Evolutionary conservation across 2,797 vertebrate species (phyloP), one percentile per base, ranked within the genome.

Genomic region (Crenuchus spilurus): DNA sequence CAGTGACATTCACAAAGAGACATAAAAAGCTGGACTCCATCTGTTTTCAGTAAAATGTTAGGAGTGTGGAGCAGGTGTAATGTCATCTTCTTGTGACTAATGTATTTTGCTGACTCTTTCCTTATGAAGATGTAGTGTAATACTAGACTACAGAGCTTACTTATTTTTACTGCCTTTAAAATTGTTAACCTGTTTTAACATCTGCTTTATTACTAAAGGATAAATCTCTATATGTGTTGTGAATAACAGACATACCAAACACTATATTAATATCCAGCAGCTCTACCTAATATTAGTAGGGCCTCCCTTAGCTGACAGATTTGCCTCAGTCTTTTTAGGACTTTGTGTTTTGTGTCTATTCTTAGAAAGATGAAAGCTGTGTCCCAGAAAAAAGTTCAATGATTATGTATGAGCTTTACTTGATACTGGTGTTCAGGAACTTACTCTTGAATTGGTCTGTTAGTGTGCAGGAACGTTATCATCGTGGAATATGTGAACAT

Each of bases 141-240:
- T 9, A 51, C 20, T 11, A 26, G 24, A 54, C 51, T 11, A 10
- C 10, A 16, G 24, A 16, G 51, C 49, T 28, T 28, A 52, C 51
- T 54, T 54, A 54, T 54, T 54, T 54, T 54, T 39, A 26, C 55
- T 37, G n/a, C 55, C 18, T 24, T 62, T 62, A 62, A 26, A 42
- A 9, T 14, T 26, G 37, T 2, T 28, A 41, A 61, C 10, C 9
- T 16, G 11, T 41, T 30, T n/a, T 55, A 55, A 24, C 24, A 42
- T 62, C 22, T 62, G 60, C 7, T 42, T 62, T 42, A 62, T 62
- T 42, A 42, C 37, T 42, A 28, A 62, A 24, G 24, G 6, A 20
- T 30, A 26, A 18, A 37, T 30, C 30, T 30, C 7, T 28, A 39
- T 8, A 37, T 49, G 46, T n/a, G 2, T 24, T 30, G 24, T 28